Base-by-base conservation (phyloP, 2,888 invertebrate genomes). In the Synanthedon myopaeformis region DNA sequence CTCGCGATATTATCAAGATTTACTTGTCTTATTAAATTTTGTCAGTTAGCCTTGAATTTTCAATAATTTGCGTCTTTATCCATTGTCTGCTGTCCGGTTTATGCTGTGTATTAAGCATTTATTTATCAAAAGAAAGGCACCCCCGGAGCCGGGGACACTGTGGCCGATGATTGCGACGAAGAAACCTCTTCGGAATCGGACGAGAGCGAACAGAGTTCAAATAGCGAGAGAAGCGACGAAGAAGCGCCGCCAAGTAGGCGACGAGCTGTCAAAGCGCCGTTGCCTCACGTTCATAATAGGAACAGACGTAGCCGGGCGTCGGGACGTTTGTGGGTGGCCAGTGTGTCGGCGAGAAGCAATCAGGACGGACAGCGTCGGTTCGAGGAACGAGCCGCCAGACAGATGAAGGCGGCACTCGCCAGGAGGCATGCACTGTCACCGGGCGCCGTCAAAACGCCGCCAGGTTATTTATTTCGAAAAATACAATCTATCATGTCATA, bases 361-460 rank as follows among this genome's bases (percentile, higher is more conserved):
- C 96, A 96, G 75, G 96, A 96, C 75, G 92, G 94, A 66, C 96
- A 96, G 76, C 85, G 96, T 4, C 92, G 95, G 56, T 92, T 91
- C 69, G 96, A 96, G 76, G 96, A 96, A 81, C 90, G 90, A 59
- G 90, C 92, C 0, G 90, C 93, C 61, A 84, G 91, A 52, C 91
- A 92, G 74, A 92, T 94, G 89, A 85, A 90, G 12, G 74, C 87
- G 4, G 79, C 92, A 14, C 82, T 93, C 56, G 90, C 90, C 0
- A 85, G 89, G 54, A 81, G 82, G 2, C 71, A 70, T 52, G 70
- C 69, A 41, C 62, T 71, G 52, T 58, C 61, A 12, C 65, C 64
- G 8, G 63, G 65, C 4, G 76, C 58, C 58, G 52, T 70, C 3
- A 73, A 69, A 52, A 61, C 69, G 2, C 79, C 79, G 4, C 69